Evolutionary conservation across 2,113 vertebrate species (phyloP).

Genomic region (Oceanodroma tethys): DNA sequence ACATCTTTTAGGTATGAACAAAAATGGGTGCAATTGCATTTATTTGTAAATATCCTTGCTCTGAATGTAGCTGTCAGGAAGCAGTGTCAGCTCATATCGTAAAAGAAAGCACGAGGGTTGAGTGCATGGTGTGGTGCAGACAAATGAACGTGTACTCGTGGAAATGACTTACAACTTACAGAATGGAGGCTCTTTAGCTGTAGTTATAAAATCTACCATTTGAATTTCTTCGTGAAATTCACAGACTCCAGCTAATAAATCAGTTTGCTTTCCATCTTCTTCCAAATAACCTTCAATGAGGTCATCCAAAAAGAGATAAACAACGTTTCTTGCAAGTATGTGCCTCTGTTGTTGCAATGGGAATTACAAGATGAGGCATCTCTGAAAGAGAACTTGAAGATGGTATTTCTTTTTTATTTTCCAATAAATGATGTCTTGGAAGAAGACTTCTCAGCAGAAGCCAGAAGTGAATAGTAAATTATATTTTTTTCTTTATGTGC

Average conservation of each 20-base stretch:
- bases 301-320: slow-evolving; percentile 46
- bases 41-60: not conserved
- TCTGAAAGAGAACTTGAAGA: slow-evolving; percentile 11
- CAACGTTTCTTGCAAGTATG: not conserved
- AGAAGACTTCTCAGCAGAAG: slow-evolving; percentile 5
- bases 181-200: not conserved
- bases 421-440: slow-evolving; percentile 29
- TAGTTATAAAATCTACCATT: not conserved
- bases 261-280: not conserved
- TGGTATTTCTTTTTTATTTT: slow-evolving; percentile 33
- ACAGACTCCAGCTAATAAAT: slow-evolving; percentile 19
- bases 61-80: not conserved
- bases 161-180: not conserved
- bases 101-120: not conserved
- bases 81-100: not conserved
- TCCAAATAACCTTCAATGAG: slow-evolving; percentile 15
- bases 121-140: not conserved
- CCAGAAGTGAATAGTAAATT: slow-evolving; percentile 17
- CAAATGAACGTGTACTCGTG: not conserved
- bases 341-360: slow-evolving; percentile 22
- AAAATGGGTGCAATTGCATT: not conserved
- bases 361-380: slow-evolving; percentile 27
- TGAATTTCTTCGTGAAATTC: not conserved
- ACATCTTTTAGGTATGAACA: not conserved
- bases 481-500: not conserved